These are phyloP conservation scores for Zootermopsis nevadensis DNA, from an alignment of 2,888 invertebrate genomes.

Conservation along the genomic window DNA sequence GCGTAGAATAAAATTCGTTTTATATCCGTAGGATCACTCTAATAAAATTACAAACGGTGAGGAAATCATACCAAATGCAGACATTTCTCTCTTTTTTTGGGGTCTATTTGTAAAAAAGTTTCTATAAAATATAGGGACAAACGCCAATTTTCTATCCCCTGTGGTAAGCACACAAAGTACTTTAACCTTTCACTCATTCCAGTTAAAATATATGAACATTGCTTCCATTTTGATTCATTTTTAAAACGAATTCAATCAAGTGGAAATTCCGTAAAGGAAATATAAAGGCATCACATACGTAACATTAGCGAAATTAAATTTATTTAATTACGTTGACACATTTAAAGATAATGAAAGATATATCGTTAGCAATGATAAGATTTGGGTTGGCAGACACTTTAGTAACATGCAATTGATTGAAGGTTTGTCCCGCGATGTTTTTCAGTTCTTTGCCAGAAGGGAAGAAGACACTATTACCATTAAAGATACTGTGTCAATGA, in stretches of 20 bases:
- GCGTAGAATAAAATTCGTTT: constrained; percentile 47
- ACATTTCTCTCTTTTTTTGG: not conserved
- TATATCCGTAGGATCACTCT: constrained; percentile 42
- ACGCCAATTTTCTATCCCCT: constrained; percentile 26
- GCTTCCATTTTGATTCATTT: constrained; percentile 6
- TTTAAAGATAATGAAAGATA: not conserved
- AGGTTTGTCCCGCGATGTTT: too few relatives aligned
- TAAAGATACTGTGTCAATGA: too few relatives aligned
- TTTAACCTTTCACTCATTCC: not conserved
- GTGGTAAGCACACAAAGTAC: not conserved
- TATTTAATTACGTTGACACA: not conserved
- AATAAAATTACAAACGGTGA: constrained; percentile 41
- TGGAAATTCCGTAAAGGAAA: not conserved
- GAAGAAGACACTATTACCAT: too few relatives aligned
- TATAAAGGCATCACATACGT: not conserved
- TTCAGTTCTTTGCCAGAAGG: too few relatives aligned
- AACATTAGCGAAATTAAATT: not conserved
- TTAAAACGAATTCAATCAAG: not conserved
- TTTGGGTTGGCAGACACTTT: too few relatives aligned
- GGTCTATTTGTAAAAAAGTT: not conserved
- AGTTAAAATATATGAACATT: not conserved
- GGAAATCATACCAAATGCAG: constrained; percentile 37
- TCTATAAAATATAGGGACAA: constrained; percentile 22
- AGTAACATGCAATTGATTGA: too few relatives aligned
- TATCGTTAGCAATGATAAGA: too few relatives aligned